Conservation (phyloP, 35 echinoderm and acorn worm species). For the Stichopus chloronotus region DNA sequence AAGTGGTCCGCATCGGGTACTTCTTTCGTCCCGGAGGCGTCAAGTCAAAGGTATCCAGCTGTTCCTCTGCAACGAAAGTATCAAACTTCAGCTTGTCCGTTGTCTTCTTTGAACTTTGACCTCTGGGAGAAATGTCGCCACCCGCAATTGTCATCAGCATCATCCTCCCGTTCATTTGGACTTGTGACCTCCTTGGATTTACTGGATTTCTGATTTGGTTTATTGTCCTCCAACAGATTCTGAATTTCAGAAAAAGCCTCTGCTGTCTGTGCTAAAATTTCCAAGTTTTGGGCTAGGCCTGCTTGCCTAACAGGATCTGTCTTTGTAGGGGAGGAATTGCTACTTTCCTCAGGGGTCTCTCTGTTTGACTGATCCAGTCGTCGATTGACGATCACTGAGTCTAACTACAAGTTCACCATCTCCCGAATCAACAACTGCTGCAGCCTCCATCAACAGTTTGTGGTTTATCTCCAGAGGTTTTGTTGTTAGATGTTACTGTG, state of each 20-base stretch:
- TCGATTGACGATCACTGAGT: background rate
- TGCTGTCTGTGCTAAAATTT: conserved; percentile 52
- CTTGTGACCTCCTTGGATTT: background rate
- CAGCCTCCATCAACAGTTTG: background rate
- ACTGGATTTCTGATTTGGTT: background rate
- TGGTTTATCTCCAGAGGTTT: background rate
- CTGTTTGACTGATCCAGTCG: background rate
- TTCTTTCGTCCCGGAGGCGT: conserved; percentile 78
- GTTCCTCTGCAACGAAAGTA: conserved; percentile 31
- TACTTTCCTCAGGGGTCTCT: background rate
- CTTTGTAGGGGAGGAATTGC: background rate
- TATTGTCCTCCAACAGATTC: conserved; percentile 20
- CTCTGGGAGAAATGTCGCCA: background rate
- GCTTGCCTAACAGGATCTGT: conserved; percentile 39
- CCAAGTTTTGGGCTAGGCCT: conserved; percentile 37
- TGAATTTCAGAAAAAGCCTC: conserved; percentile 47
- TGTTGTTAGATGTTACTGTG: background rate
- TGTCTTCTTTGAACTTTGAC: background rate
- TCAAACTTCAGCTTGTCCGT: conserved; percentile 61
- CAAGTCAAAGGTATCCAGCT: conserved; percentile 55
- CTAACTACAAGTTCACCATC: background rate
- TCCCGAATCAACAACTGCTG: background rate
- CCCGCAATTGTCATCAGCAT: background rate
- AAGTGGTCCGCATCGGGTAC: conserved; percentile 93
- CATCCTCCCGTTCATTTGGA: background rate